Conservation (phyloP, 1,140 invertebrate species). For the Drosophila sproati region DNA sequence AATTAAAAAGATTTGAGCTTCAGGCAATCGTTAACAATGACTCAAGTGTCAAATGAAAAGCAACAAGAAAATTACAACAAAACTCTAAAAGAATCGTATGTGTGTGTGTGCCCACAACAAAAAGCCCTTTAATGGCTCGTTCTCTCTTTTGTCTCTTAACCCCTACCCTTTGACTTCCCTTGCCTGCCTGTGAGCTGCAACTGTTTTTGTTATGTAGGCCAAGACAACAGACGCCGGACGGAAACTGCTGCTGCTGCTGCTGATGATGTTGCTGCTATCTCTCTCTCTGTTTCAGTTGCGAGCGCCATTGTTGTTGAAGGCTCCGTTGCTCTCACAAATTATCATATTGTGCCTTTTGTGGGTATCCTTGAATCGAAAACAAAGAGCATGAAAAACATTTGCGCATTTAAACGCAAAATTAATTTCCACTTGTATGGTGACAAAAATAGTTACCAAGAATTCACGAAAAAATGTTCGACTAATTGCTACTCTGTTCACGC, state of each 20-base stretch:
- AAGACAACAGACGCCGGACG: slow-evolving; percentile 54
- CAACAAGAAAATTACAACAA: slow-evolving; percentile 23
- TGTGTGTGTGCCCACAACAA: slow-evolving; percentile 53
- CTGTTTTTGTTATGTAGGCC: slow-evolving; percentile 80
- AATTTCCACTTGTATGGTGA: slow-evolving; percentile 63
- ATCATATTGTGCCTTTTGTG: slow-evolving; percentile 75
- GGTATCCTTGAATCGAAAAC: slow-evolving; percentile 68
- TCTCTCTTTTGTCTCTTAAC: slow-evolving; percentile 18
- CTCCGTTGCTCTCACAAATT: slow-evolving; percentile 50
- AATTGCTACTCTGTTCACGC: not conserved
- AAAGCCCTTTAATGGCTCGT: slow-evolving; percentile 49
- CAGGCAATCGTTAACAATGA: slow-evolving; percentile 73
- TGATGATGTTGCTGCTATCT: slow-evolving; percentile 40
- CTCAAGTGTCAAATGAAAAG: slow-evolving; percentile 57
- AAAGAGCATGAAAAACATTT: slow-evolving; percentile 70
- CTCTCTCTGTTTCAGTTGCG: slow-evolving; percentile 32
- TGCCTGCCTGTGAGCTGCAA: slow-evolving; percentile 43
- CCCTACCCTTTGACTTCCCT: not conserved
- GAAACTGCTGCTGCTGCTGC: slow-evolving; percentile 18
- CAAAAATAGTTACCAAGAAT: slow-evolving; percentile 6
- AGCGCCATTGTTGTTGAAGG: slow-evolving; percentile 35
- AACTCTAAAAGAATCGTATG: slow-evolving; percentile 21
- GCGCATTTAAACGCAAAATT: slow-evolving; percentile 72
- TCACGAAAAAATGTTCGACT: not conserved
- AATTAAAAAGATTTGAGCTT: slow-evolving; percentile 58